phyloP scores from a whole-genome alignment of 2,888 invertebrate genomes.

The Drosophila peninsularis region DNA sequence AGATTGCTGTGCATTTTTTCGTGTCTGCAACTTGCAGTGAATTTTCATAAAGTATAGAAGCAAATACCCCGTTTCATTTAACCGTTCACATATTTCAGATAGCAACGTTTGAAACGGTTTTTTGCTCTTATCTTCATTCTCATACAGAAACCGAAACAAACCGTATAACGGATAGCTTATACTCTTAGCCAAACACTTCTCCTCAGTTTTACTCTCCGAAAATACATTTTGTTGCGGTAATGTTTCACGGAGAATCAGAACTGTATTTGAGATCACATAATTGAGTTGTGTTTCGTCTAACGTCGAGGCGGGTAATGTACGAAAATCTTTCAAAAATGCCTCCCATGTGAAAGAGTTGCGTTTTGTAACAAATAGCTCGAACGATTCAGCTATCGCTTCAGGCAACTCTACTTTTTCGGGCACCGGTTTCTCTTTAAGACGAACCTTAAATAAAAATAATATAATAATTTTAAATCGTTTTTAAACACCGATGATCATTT shows the following conservation, averaged over 20 bases:
- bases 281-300: conserved; percentile 84
- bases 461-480: background rate
- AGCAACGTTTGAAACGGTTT: conserved; percentile 92
- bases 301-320: conserved; percentile 80
- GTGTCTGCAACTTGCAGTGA: conserved; percentile 86
- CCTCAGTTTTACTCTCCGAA: conserved; percentile 87
- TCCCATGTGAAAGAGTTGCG: conserved; percentile 83
- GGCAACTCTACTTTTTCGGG: conserved; percentile 84
- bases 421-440: conserved; percentile 84
- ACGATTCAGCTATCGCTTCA: conserved; percentile 82
- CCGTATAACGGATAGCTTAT: conserved; percentile 94
- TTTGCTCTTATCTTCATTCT: conserved; percentile 89
- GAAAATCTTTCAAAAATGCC: conserved; percentile 83
- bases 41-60: conserved; percentile 96
- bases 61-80: conserved; percentile 92
- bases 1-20: conserved; percentile 86
- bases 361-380: conserved; percentile 82
- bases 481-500: too few species aligned
- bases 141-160: conserved; percentile 93
- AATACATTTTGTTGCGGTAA: conserved; percentile 84
- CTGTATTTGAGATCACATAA: conserved; percentile 84
- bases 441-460: conserved; percentile 70
- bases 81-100: conserved; percentile 90
- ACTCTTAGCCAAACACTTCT: conserved; percentile 89
- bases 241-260: conserved; percentile 82